A percentile compares a stretch with the other conserved stretches of the same genome.
phyloP scores from a whole-genome alignment of 2,888 invertebrate species.

The Caenorhabditis sp. region DNA sequence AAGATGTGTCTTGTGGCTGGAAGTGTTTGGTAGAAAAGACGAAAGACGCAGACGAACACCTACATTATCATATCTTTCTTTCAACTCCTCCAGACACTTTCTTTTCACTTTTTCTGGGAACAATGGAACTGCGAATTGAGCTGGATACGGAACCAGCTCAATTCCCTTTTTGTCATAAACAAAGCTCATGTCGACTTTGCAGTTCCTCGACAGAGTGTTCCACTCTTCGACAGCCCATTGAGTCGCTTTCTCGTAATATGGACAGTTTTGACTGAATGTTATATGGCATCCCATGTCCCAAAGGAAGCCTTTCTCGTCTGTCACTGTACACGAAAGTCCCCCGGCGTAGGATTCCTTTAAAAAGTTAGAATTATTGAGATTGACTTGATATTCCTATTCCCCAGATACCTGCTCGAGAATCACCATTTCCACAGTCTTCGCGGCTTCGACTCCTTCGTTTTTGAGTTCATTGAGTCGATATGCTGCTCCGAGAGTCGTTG shows the following conservation, averaged over 20 bases:
- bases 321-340: constrained; percentile 81
- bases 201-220: constrained; percentile 80
- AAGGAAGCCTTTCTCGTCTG: constrained; percentile 82
- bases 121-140: constrained; percentile 83
- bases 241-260: constrained; percentile 82
- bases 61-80: constrained; percentile 81
- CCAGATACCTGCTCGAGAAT: constrained; percentile 80
- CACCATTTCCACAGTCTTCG: constrained; percentile 76
- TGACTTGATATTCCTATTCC: too few relatives aligned
- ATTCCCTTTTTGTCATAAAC: constrained; percentile 78
- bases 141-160: constrained; percentile 81
- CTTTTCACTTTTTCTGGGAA: constrained; percentile 80
- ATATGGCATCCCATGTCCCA: constrained; percentile 83
- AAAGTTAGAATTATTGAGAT: too few relatives aligned
- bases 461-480: constrained; percentile 79
- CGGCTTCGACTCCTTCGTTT: constrained; percentile 69
- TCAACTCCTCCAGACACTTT: constrained; percentile 75
- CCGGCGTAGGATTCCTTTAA: constrained; percentile 75
- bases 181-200: constrained; percentile 82
- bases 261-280: constrained; percentile 82
- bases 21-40: background rate
- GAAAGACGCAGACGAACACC: background rate
- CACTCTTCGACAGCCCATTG: constrained; percentile 82
- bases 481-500: constrained; percentile 82
- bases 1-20: constrained; percentile 46